A percentile compares a stretch with the other conserved stretches of the same genome.
phyloP scores from a whole-genome alignment of 2,113 vertebrate genomes.

The Rhinoderma darwinii region DNA sequence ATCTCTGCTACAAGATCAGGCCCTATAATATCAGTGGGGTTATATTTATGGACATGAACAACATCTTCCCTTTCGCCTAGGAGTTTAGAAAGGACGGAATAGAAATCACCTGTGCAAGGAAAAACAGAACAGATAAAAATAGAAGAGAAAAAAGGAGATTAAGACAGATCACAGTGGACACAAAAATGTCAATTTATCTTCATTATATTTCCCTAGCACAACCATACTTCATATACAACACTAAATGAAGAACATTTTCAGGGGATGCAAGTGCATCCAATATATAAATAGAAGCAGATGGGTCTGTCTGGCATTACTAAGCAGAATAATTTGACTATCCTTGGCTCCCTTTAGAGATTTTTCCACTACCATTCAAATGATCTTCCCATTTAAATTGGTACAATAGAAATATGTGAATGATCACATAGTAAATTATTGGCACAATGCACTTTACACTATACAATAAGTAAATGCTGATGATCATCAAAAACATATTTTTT shows the following conservation, averaged over 20 bases:
- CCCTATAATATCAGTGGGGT: conserved; percentile 82
- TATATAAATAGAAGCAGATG: conserved; percentile 11
- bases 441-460: background rate
- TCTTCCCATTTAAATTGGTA: background rate
- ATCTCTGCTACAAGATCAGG: conserved; percentile 86
- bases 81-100: conserved; percentile 93
- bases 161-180: conserved; percentile 42
- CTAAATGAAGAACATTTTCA: background rate
- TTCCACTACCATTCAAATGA: background rate
- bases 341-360: background rate
- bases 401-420: background rate
- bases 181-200: background rate
- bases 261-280: background rate
- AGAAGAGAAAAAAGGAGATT: conserved; percentile 45
- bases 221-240: background rate
- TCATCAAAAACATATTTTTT: background rate
- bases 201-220: background rate
- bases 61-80: conserved; percentile 88
- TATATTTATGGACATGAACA: conserved; percentile 84
- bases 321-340: background rate
- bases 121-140: conserved; percentile 43
- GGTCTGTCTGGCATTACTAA: background rate
- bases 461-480: background rate
- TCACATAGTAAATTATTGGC: background rate
- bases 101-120: conserved; percentile 88